Evolutionary conservation across 2,113 vertebrate genomes (phyloP).

Genomic region (Nycticorax nycticorax): DNA sequence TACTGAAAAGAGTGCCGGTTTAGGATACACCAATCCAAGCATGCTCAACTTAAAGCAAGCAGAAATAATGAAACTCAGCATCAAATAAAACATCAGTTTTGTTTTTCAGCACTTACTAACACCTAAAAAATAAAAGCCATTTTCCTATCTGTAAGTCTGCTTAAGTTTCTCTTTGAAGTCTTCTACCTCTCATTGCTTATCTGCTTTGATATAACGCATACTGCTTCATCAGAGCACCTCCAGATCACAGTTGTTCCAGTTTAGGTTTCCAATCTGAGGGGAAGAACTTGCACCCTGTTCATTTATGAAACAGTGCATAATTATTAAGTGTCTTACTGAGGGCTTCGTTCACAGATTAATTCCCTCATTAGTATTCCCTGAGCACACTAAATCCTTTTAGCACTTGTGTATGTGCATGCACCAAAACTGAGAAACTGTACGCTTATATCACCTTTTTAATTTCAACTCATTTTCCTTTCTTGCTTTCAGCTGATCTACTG

Average conservation of each 20-base stretch:
- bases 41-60: fast-evolving
- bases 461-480: not conserved
- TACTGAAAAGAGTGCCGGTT: not conserved
- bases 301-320: not conserved
- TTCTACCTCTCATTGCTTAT: not conserved
- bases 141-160: not conserved
- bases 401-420: not conserved
- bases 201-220: not conserved
- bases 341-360: not conserved
- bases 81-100: not conserved
- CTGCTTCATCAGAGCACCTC: not conserved
- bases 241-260: not conserved
- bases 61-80: not conserved
- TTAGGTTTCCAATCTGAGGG: not conserved
- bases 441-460: not conserved
- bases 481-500: not conserved
- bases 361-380: not conserved
- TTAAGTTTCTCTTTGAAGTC: not conserved
- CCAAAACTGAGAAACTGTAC: not conserved
- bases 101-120: not conserved
- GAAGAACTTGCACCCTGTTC: not conserved
- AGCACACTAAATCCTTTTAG: not conserved
- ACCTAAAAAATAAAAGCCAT: not conserved
- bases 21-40: not conserved
- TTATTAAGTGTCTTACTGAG: not conserved